Evolutionary conservation across 1,140 invertebrate species (phyloP), one percentile per base, ranked within the genome.

Genomic region (Drosophila sulfurigaster): DNA sequence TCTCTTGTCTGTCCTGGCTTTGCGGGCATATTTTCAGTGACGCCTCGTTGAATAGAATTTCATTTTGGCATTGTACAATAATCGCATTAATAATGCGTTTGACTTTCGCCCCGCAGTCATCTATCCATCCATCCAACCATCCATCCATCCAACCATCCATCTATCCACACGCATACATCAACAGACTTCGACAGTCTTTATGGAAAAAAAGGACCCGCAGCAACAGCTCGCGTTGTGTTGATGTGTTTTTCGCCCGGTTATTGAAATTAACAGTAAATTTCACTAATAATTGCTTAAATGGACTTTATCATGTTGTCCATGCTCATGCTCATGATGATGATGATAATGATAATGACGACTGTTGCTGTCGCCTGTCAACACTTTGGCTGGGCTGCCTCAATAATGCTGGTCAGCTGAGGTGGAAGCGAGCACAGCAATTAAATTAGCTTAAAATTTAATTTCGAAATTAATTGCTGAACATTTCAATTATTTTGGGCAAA

Each of bases 201-300:
- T 32, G 32, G 7, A 54, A 7, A 65, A 45, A 63, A 75, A 79
- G 75, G 56, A 86, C 79, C 82, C 75, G 62, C 72, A 76, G 11
- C 30, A 13, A 28, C 32, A 3, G 25, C 20, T 54, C 28, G 43
- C 59, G n/a, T 10, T 7, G 15, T n/a, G 35, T n/a, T 35, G 51
- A 43, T 51, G 58, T 58, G 25, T 30, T 68, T 62, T 45, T 28
- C 38, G 46, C 45, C 64, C 15, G 63, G 48, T 72, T 77, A 80
- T 75, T 75, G 80, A 81, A 87, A 87, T 87, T 83, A 87, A 88
- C 85, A 83, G 80, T 89, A 81, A 83, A 83, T 88, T 88, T 80
- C 83, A 89, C 70, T 78, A 80, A 89, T 88, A 81, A 80, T 87
- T 83, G 83, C 80, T 82, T 87, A 78, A 78, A 82, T 71, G 78